These are phyloP conservation scores for Galbula dea DNA, from an alignment of 2,113 vertebrate species.

Conservation along the genomic window DNA sequence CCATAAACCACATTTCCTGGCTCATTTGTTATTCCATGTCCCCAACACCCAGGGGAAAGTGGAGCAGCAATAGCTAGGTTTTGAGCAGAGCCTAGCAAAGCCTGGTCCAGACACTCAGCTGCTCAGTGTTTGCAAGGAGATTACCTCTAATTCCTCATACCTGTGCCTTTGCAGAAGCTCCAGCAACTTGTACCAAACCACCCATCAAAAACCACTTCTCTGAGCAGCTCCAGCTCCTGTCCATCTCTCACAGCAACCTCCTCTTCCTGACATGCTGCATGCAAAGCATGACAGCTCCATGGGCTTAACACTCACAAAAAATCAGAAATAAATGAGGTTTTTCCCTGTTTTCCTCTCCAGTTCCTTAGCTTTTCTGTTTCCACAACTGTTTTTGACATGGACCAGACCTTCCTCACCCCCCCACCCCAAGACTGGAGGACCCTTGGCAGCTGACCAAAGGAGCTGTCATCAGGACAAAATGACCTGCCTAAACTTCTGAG, in stretches of 20 bases:
- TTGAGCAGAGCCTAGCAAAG: not conserved
- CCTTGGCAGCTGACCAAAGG: not conserved
- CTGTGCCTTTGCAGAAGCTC: not conserved
- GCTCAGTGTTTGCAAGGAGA: not conserved
- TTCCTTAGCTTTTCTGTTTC: not conserved
- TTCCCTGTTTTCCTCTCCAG: not conserved
- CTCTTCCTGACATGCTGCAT: not conserved
- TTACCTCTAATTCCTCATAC: not conserved
- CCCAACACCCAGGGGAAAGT: fast-evolving
- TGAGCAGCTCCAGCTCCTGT: not conserved
- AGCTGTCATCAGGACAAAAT: not conserved
- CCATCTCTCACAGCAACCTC: not conserved
- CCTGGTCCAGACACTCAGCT: not conserved
- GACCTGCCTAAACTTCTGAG: not conserved
- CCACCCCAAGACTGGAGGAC: no score
- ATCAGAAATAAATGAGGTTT: not conserved
- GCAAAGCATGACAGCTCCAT: not conserved
- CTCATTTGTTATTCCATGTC: fast-evolving
- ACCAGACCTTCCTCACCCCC: not conserved
- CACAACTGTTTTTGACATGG: not conserved
- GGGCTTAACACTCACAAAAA: not conserved
- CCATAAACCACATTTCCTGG: fast-evolving
- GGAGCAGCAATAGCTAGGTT: fast-evolving
- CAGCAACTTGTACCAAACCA: not conserved
- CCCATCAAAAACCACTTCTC: not conserved